Evolutionary conservation across 2,113 vertebrate species (phyloP), one percentile per base, ranked within the genome.

Genomic region (Castor canadensis): DNA sequence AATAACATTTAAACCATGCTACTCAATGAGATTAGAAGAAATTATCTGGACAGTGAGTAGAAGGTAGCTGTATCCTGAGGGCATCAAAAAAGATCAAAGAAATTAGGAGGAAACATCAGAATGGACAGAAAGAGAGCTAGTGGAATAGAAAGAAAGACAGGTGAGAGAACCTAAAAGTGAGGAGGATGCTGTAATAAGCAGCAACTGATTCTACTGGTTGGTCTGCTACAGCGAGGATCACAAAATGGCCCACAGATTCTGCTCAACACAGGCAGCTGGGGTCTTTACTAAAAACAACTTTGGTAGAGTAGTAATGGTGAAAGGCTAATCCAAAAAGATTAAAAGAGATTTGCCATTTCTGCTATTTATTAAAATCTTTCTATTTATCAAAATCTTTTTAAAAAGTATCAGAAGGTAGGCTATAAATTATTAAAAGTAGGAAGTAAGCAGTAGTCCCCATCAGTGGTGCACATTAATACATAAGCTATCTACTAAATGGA

Each of bases 1-100:
- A 38, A 75, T 87, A 43, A 43, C 19, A 86, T 83, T 83, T 91
- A 87, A 76, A 77, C 28, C 58, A 64, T 56, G 62, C 35, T 56
- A 67, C 20, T 73, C 20, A 67, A 67, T 22, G 58, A 64, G 45
- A 54, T 54, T 24, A 79, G 67, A 6, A 56, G 26, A 92, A 92
- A 56, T 89, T 72, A 38, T 10, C 43, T 69, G 40, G 16, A 15
- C 9, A 47, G 3, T n/a, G 15, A 77, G 24, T 22, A 19, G 40
- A n/a, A 77, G 7, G 52, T 7, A 93, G 45, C 28, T 7, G 45
- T 8, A 9, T 77, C 28, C 30, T 40, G 35, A 26, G 56, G 40
- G 30, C 56, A 60, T 75, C 40, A 43, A 32, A n/a, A 35, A 26
- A 40, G 11, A 73, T 26, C 11, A 26, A 40, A 66, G 22, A 30